These are phyloP conservation scores for Trematomus bernacchii DNA, from an alignment of 2,797 vertebrate genomes.

Conservation along the genomic window DNA sequence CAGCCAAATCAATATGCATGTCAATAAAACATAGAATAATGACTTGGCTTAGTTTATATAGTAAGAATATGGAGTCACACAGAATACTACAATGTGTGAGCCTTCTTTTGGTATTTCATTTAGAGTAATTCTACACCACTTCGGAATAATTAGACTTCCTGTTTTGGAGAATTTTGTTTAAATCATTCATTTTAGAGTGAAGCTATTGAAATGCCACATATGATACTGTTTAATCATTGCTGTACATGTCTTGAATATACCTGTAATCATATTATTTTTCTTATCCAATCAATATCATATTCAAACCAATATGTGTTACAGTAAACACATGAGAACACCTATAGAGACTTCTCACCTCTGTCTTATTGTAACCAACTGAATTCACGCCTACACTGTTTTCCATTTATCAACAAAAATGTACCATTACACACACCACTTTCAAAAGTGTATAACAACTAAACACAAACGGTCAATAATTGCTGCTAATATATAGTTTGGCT, in stretches of 20 bases:
- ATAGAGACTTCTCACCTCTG: neutral
- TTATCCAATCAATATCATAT: neutral
- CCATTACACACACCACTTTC: neutral
- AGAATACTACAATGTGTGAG: neutral
- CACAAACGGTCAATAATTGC: neutral
- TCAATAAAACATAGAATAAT: slow-evolving; percentile 19
- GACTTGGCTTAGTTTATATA: neutral
- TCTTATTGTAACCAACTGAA: neutral
- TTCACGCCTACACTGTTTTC: neutral
- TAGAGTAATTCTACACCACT: neutral
- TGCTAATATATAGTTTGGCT: neutral
- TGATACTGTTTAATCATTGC: slow-evolving; percentile 1
- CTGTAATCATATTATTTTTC: no score
- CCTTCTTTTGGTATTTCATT: neutral
- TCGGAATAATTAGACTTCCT: neutral
- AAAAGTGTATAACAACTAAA: neutral
- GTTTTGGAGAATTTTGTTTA: neutral
- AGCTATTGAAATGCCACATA: no score
- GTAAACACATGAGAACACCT: neutral
- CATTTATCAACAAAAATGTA: neutral
- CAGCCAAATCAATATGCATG: slow-evolving; percentile 34
- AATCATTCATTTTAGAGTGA: no score
- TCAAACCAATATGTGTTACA: neutral
- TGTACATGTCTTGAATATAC: neutral
- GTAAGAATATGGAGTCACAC: slow-evolving; percentile 3